Evolutionary conservation across 2,888 invertebrate species (phyloP).

Genomic region (Koerneria pararmatus): DNA sequence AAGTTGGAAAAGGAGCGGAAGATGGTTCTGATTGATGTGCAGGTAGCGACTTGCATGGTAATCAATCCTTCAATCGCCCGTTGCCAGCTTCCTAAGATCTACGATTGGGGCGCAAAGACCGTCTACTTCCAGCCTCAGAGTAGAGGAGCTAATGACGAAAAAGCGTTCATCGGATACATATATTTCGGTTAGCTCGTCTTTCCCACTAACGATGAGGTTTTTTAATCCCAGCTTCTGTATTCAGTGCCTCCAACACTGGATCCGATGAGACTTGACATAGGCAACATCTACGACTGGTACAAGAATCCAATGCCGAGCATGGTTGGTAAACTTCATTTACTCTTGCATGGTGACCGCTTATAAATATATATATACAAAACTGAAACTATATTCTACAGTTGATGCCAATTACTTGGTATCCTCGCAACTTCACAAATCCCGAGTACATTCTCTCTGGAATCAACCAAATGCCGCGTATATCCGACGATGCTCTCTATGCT

Average conservation of each 20-base stretch:
- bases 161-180: constrained; percentile 58
- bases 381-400: constrained; percentile 23
- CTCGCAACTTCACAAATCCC: constrained; percentile 58
- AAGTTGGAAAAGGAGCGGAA: too few relatives aligned
- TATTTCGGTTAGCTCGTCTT: constrained; percentile 48
- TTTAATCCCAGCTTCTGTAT: constrained; percentile 4
- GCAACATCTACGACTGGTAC: constrained; percentile 56
- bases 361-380: not conserved
- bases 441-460: constrained; percentile 28
- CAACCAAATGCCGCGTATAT: constrained; percentile 38
- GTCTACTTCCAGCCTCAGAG: constrained; percentile 57
- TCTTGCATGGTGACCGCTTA: not conserved
- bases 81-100: constrained; percentile 54
- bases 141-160: constrained; percentile 54
- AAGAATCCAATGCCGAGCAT: constrained; percentile 50
- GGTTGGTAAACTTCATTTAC: constrained; percentile 16
- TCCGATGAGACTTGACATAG: constrained; percentile 57
- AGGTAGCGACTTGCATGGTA: constrained; percentile 50
- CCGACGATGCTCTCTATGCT: constrained; percentile 52
- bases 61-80: constrained; percentile 57
- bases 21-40: too few relatives aligned
- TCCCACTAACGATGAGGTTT: not conserved
- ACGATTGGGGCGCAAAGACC: constrained; percentile 59
- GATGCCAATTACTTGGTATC: constrained; percentile 58
- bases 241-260: constrained; percentile 58